Conservation (phyloP, 2,113 vertebrate genomes). For the Campylomormyrus numenius region DNA sequence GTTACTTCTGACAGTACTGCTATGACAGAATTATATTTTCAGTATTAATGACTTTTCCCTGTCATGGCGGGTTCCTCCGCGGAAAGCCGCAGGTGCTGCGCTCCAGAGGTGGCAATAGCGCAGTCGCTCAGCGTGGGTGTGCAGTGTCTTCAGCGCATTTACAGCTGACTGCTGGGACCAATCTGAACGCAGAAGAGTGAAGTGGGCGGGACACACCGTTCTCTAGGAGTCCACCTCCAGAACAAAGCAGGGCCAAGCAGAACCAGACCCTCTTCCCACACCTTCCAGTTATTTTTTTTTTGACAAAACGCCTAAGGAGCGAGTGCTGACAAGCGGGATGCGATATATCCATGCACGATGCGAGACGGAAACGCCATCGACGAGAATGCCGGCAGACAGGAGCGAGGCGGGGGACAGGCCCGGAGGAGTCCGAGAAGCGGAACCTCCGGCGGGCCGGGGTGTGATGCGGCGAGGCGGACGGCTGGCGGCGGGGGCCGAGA, state of each 20-base stretch:
- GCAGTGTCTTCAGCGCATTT: not conserved
- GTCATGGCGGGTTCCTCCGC: not conserved
- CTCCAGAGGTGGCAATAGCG: not conserved
- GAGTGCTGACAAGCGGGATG: not conserved
- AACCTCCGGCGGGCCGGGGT: not conserved
- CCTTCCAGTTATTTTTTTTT: not conserved
- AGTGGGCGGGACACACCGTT: not conserved
- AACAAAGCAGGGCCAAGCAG: not conserved
- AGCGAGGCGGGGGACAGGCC: not conserved
- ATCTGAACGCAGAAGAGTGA: not conserved
- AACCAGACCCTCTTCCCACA: not conserved
- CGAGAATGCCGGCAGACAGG: not conserved
- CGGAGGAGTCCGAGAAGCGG: not conserved
- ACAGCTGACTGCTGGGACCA: not conserved
- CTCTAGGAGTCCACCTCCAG: not conserved
- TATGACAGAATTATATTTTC: not conserved
- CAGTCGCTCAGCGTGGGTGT: not conserved
- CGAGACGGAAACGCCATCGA: not conserved
- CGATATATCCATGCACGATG: not conserved
- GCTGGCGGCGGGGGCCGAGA: not conserved
- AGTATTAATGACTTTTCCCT: not conserved
- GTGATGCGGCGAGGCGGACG: not conserved
- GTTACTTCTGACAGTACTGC: not conserved
- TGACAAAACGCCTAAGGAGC: not conserved
- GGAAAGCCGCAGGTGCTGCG: not conserved